Base-by-base conservation (phyloP, 2,797 vertebrate genomes). In the Sparus aurata region DNA sequence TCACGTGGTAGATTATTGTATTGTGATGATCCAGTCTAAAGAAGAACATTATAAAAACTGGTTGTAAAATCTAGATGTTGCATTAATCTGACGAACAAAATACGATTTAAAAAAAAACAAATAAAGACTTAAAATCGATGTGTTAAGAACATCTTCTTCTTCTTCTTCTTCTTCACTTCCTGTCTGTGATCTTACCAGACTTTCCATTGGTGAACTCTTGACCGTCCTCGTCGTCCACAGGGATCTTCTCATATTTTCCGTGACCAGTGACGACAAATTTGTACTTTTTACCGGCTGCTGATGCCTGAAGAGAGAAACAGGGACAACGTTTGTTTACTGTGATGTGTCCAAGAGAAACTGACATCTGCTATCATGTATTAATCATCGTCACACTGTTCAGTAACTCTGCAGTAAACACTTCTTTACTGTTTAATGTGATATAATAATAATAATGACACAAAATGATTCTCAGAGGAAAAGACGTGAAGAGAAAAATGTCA, bases 231-330 rank as follows among this genome's bases (percentile, higher is more conserved):
- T 95, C 94, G 0, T 96, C 95, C 87, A 95, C 75, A 1, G 94
- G 81, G 71, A 98, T 95, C 89, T 98, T 99, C 94, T 98, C 97
- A 8, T 99, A 99, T 88, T 98, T 98, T 17, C 98, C 98, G 0
- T 99, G 98, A 69, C 98, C 98, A 0, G 96, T 97, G 74, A 97
- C 92, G 85, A 99, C 94, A 79, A 97, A 99, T 81, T 96, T 99
- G 85, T 96, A 98, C 87, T 93, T 97, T 90, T 97, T 98, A 73
- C 95, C 94, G 69, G 94, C 92, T 0, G 94, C 69, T 52, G 92
- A 69, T 9, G 89, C 87, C 98, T 99, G 82, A 54, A 66, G 41
- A 80, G 47, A 85, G 45, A 85, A 1, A 34, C 34, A 34, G 41
- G 71, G 2, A 69, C 17, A 8, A 12, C n/a, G 6, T 17, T n/a